These are phyloP conservation scores for Zeuzera pyrina DNA, from an alignment of 2,888 invertebrate genomes.

Conservation along the genomic window DNA sequence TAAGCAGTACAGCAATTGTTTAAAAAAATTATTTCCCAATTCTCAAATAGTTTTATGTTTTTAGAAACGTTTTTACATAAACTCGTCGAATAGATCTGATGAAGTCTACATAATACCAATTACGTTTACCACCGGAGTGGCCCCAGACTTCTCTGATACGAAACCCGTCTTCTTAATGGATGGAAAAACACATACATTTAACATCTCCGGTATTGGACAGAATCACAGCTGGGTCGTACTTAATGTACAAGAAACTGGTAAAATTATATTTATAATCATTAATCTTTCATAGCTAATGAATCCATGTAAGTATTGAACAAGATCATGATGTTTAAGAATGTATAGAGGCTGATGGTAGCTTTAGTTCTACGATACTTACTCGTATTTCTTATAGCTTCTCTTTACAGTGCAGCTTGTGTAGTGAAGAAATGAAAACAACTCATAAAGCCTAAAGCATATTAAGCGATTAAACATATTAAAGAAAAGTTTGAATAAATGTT, in stretches of 20 bases:
- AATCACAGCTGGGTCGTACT: slow-evolving; percentile 70
- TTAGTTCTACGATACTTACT: no score
- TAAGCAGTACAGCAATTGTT: neutral
- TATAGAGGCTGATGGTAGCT: no score
- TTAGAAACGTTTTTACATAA: slow-evolving; percentile 52
- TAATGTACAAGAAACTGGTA: slow-evolving; percentile 75
- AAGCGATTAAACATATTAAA: no score
- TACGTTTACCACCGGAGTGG: slow-evolving; percentile 39
- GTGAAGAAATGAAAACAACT: no score
- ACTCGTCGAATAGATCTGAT: slow-evolving; percentile 34
- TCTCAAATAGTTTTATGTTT: slow-evolving; percentile 12
- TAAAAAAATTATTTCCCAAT: neutral
- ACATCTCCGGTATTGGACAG: slow-evolving; percentile 29
- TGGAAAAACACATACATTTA: slow-evolving; percentile 24
- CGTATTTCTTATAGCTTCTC: no score
- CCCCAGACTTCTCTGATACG: slow-evolving; percentile 39
- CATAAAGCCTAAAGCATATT: no score
- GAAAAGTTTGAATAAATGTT: no score
- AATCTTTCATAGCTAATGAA: no score
- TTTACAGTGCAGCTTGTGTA: no score
- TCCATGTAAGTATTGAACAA: no score
- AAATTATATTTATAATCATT: slow-evolving; percentile 4
- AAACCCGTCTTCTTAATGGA: slow-evolving; percentile 51
- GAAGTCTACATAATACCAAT: slow-evolving; percentile 57
- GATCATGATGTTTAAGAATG: no score